Conservation (phyloP, 2,888 invertebrate species). For the Fragum whitleyi region DNA sequence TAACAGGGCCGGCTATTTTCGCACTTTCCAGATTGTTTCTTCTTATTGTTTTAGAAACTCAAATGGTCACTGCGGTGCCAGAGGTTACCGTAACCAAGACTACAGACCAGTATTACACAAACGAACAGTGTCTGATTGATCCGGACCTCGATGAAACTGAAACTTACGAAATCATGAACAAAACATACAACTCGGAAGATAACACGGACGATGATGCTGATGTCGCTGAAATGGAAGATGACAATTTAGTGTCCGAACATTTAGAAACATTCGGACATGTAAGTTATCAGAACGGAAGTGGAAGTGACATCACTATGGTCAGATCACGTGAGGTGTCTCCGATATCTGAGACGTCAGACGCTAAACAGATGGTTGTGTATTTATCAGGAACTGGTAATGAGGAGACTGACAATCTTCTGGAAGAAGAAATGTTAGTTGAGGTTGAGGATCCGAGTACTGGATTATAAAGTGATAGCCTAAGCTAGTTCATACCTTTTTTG, state of each 20-base stretch:
- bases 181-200: conserved; percentile 8
- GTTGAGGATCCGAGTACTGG: conserved; percentile 22
- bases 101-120: conserved; percentile 5
- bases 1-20: no score
- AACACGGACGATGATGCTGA: conserved; percentile 14
- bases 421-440: conserved; percentile 8
- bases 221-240: not conserved
- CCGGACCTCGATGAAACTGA: conserved; percentile 9
- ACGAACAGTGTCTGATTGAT: conserved; percentile 14
- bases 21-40: no score
- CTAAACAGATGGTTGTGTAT: conserved; percentile 27
- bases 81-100: conserved; percentile 6
- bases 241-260: not conserved
- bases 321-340: conserved; percentile 14
- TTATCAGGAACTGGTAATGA: conserved; percentile 15
- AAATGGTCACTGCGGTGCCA: conserved; percentile 14
- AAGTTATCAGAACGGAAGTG: conserved; percentile 25
- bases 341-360: not conserved
- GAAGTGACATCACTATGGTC: conserved; percentile 11
- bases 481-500: no score
- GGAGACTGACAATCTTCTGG: conserved; percentile 9
- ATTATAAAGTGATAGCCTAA: not conserved
- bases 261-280: not conserved
- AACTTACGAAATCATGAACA: conserved; percentile 27
- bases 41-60: conserved; percentile 5